Percentiles rank a stretch among this genome's conserved stretches.
phyloP scores from a whole-genome alignment of 2,888 invertebrate genomes.

The Melinopterus prodromus region DNA sequence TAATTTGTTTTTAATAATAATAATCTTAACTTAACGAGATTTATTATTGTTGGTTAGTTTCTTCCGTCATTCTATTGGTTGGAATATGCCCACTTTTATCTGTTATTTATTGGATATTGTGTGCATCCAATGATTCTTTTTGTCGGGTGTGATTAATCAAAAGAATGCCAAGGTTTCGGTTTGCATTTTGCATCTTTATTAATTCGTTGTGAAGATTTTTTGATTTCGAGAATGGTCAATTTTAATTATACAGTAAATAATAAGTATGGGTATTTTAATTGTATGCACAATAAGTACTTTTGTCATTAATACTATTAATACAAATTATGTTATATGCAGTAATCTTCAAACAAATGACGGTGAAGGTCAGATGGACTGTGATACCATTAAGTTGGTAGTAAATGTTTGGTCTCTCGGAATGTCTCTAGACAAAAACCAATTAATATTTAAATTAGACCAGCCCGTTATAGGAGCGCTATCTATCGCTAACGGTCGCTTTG shows the following conservation, averaged over 20 bases:
- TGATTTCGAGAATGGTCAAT: too few relatives aligned
- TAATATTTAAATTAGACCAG: conserved; percentile 19
- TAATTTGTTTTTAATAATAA: too few relatives aligned
- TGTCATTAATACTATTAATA: too few relatives aligned
- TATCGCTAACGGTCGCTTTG: neutral
- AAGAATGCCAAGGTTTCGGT: neutral
- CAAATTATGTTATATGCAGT: too few relatives aligned
- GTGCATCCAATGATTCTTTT: neutral
- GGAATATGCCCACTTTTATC: too few relatives aligned
- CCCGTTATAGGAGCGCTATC: neutral
- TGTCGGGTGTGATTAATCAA: neutral
- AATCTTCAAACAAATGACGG: too few relatives aligned
- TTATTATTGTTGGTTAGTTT: neutral
- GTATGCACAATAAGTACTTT: too few relatives aligned
- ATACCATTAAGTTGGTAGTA: neutral
- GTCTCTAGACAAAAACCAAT: conserved; percentile 12
- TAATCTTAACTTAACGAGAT: too few relatives aligned
- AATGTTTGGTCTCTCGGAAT: neutral
- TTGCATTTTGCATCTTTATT: neutral
- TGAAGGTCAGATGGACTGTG: too few relatives aligned
- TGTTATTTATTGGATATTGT: neutral
- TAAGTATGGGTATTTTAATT: too few relatives aligned
- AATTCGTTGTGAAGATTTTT: neutral
- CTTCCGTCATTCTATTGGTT: neutral
- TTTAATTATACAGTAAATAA: too few relatives aligned